Base-by-base conservation (phyloP, 2,888 invertebrate genomes). In the Cephus sareptanus region DNA sequence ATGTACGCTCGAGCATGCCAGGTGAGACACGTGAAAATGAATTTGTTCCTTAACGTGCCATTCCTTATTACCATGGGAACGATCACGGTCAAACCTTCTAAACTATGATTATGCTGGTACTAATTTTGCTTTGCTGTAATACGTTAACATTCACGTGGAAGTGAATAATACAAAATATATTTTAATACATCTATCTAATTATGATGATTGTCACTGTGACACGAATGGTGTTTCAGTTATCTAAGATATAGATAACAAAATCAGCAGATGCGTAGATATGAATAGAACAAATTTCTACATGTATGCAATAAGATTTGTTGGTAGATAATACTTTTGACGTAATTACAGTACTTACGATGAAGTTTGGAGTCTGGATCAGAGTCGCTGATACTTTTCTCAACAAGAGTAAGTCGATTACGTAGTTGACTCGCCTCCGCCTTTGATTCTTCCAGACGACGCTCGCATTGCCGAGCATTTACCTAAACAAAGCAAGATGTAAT, bases 371-470 rank as follows among this genome's bases (percentile, higher is more conserved):
- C 92, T 34, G 93, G 91, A 83, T 92, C 92, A n/a, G 81, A 79
- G 30, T 92, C 91, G 73, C 90, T 92, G 69, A 93, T 85, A 83
- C 92, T 92, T 83, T 93, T 92, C 85, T 94, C 94, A 74, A 93
- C 90, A 74, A 94, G 86, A 1, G 94, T 94, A 79, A 95, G 90
- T 83, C 94, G 93, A 83, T 95, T 94, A 69, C 95, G 92, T 83
- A 95, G 90, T 79, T 94, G 94, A 13, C 94, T 93, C 4, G 95
- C 94, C 89, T 96, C 96, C 80, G 95, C 94, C 88, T 95, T 94
- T 11, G 94, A 94, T 89, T 97, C 97, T 91, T 97, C 97, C 70
- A 96, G 93, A 85, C 96, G 96, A 56, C 98, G 94, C 89, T 96
- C 95, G 68, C 96, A 95, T 87, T 96, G 96, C 75, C 97, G 93